These are phyloP conservation scores for Watsonalla binaria DNA, from an alignment of 2,888 invertebrate genomes.

Conservation along the genomic window DNA sequence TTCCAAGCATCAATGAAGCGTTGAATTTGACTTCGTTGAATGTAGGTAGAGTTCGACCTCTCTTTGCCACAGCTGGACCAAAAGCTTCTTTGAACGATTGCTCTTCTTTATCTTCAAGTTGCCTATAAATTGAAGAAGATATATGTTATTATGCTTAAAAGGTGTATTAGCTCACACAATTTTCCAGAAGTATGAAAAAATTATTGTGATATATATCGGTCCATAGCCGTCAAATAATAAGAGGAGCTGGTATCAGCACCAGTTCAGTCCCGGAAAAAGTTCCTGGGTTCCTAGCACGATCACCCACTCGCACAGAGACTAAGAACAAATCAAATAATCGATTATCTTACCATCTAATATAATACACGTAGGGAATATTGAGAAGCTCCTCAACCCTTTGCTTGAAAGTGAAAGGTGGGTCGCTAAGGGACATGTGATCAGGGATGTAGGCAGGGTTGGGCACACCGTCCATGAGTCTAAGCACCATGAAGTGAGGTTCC, in stretches of 20 bases:
- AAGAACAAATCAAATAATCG: no score
- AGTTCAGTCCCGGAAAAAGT: no score
- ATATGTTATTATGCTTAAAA: neutral
- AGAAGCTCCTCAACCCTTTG: conserved; percentile 27
- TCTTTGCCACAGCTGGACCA: conserved; percentile 6
- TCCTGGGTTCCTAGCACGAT: no score
- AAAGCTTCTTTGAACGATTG: neutral
- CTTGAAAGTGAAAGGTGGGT: conserved; percentile 29
- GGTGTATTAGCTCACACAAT: neutral
- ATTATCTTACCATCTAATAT: neutral
- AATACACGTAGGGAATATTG: conserved; percentile 3
- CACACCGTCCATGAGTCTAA: conserved; percentile 26
- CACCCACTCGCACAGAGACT: no score
- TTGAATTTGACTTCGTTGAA: conserved; percentile 22
- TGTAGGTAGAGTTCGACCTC: conserved; percentile 17
- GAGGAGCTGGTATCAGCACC: no score
- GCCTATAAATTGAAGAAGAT: neutral
- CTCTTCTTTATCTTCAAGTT: neutral
- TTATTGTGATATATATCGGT: no score
- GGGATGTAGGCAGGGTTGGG: conserved; percentile 34
- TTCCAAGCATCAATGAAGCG: conserved; percentile 30
- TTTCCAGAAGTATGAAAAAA: no score
- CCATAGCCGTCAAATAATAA: no score
- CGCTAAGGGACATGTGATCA: conserved; percentile 17
- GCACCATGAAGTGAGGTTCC: conserved; percentile 27